Evolutionary conservation across 1,140 invertebrate species (phyloP).

Genomic region (Caenorhabditis latens): DNA sequence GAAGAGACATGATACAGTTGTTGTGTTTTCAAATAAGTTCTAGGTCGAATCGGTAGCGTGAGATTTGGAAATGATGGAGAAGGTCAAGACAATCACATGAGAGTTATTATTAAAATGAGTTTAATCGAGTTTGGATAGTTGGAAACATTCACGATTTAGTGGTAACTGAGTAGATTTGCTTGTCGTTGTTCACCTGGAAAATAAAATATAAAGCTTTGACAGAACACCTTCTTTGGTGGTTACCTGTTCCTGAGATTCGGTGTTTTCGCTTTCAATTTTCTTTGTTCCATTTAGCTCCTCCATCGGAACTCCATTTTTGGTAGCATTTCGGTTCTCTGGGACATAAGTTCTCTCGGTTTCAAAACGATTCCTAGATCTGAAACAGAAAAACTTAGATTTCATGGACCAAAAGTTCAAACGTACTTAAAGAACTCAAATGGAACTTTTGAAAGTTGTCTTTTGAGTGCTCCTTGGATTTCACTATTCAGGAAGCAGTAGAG

Average conservation of each 20-base stretch:
- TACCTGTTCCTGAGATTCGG: conserved; percentile 43
- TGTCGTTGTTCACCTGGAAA: not conserved
- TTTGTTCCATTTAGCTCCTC: conserved; percentile 64
- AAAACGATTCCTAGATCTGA: conserved; percentile 67
- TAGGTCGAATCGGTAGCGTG: not conserved
- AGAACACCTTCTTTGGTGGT: not conserved
- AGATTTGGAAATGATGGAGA: conserved; percentile 10
- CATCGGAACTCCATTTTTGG: conserved; percentile 68
- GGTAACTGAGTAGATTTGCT: conserved; percentile 35
- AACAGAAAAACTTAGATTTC: conserved; percentile 35
- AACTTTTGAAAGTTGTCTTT: conserved; percentile 72
- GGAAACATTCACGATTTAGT: not conserved
- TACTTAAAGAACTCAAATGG: conserved; percentile 72
- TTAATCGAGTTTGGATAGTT: not conserved
- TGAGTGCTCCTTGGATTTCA: conserved; percentile 78
- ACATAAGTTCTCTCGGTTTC: conserved; percentile 76
- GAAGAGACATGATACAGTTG: not conserved
- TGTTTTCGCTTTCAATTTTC: conserved; percentile 26
- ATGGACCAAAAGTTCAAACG: not conserved
- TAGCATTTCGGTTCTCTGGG: conserved; percentile 65
- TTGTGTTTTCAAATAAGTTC: not conserved
- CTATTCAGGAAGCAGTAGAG: conserved; percentile 80
- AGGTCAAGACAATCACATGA: conserved; percentile 3
- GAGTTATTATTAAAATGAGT: not conserved
- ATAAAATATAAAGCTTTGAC: not conserved